These are phyloP conservation scores for Zaprionus nigranus DNA, from an alignment of 1,140 invertebrate genomes.

Conservation along the genomic window DNA sequence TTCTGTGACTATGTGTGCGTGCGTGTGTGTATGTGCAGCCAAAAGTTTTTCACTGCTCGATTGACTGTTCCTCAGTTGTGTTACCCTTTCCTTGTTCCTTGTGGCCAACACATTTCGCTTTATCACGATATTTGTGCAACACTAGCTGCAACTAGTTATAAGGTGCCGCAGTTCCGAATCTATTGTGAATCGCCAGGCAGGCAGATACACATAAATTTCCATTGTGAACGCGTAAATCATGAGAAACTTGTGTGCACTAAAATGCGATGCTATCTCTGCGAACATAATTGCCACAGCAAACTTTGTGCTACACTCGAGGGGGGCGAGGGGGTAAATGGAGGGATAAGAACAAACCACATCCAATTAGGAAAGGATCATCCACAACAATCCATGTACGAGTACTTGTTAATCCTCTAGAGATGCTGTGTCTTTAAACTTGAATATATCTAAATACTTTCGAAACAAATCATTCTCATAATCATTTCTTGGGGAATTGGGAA, in stretches of 20 bases:
- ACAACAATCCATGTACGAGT: background rate
- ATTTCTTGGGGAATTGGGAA: slow-evolving; percentile 2
- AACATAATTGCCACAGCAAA: background rate
- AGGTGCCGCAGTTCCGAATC: slow-evolving; percentile 2
- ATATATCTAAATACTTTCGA: background rate
- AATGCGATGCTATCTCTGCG: background rate
- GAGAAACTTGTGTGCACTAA: background rate
- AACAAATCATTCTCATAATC: slow-evolving; percentile 1
- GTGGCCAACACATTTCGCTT: slow-evolving; percentile 54
- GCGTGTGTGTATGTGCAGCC: slow-evolving; percentile 42
- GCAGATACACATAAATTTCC: background rate
- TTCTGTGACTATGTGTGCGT: background rate
- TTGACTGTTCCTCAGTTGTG: slow-evolving; percentile 57
- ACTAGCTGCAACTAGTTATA: slow-evolving; percentile 14
- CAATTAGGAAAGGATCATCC: slow-evolving; percentile 3
- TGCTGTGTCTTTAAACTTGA: background rate
- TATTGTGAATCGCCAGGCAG: background rate
- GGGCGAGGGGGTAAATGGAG: too few relatives aligned
- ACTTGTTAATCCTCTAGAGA: background rate
- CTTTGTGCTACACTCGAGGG: background rate
- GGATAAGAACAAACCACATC: background rate
- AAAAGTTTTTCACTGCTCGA: slow-evolving; percentile 73
- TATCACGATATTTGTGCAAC: slow-evolving; percentile 30
- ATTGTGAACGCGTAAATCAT: slow-evolving; percentile 1
- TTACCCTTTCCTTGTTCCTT: slow-evolving; percentile 33